A percentile compares a stretch with the other conserved stretches of the same genome.
phyloP scores from a whole-genome alignment of 1,140 invertebrate genomes.

The Vollenhovia emeryi region DNA sequence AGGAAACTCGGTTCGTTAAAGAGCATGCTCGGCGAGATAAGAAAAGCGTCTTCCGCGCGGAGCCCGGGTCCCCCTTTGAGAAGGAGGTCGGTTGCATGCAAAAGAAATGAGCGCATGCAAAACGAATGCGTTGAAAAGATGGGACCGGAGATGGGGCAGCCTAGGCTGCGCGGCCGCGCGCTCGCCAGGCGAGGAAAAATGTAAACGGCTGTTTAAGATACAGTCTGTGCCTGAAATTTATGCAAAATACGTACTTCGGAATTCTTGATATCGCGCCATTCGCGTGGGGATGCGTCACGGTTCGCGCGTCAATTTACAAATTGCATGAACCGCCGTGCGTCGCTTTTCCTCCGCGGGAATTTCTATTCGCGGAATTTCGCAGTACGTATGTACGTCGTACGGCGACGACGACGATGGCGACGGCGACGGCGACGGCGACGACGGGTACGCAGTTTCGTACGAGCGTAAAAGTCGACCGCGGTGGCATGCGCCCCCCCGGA shows the following conservation, averaged over 20 bases:
- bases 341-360: background rate
- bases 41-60: conserved; percentile 41
- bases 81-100: conserved; percentile 52
- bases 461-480: background rate
- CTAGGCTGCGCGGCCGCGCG: background rate
- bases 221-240: conserved; percentile 54
- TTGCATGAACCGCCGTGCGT: conserved; percentile 34
- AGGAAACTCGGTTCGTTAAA: conserved; percentile 57
- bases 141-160: conserved; percentile 45
- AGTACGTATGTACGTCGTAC: background rate
- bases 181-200: conserved; percentile 26
- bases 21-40: conserved; percentile 49
- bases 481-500: background rate
- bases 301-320: conserved; percentile 55
- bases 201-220: conserved; percentile 57
- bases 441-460: conserved; percentile 7
- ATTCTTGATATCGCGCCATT: conserved; percentile 37
- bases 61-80: conserved; percentile 3
- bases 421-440: too few relatives aligned
- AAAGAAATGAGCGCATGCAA: conserved; percentile 59
- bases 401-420: too few relatives aligned
- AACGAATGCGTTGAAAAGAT: conserved; percentile 57
- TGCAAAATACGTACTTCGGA: conserved; percentile 51
- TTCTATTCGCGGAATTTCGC: conserved; percentile 29
- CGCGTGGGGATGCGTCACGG: conserved; percentile 19